These are phyloP conservation scores for Drosophila silvestris DNA, from an alignment of 2,888 invertebrate species.

Conservation along the genomic window DNA sequence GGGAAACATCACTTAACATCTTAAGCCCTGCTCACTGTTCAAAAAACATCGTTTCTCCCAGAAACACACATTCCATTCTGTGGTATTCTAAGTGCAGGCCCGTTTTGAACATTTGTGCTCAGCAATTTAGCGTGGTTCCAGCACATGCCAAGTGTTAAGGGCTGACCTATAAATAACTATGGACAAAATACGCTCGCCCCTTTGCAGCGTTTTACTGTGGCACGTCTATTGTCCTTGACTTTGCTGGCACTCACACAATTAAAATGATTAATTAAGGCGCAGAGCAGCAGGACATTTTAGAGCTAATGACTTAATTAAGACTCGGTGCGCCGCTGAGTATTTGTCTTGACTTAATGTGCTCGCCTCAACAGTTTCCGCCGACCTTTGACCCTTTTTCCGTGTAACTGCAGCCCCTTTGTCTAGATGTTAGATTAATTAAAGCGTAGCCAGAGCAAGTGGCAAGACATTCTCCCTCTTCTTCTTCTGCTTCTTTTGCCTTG, in stretches of 20 bases:
- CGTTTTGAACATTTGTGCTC: constrained; percentile 45
- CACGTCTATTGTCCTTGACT: constrained; percentile 60
- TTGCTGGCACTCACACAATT: constrained; percentile 58
- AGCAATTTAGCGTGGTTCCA: constrained; percentile 29
- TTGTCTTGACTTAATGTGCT: constrained; percentile 68
- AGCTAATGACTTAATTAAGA: constrained; percentile 79
- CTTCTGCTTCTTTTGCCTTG: neutral
- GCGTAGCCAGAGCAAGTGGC: constrained; percentile 70
- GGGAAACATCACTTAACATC: constrained; percentile 1
- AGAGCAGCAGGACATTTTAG: constrained; percentile 77
- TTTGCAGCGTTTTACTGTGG: constrained; percentile 31
- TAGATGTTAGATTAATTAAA: constrained; percentile 73
- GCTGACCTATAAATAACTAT: constrained; percentile 51
- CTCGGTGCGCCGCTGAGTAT: constrained; percentile 58
- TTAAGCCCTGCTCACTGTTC: neutral
- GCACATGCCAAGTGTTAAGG: constrained; percentile 52
- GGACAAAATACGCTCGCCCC: constrained; percentile 40
- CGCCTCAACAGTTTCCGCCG: constrained; percentile 67
- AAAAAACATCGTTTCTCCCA: neutral
- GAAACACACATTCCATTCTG: constrained; percentile 19
- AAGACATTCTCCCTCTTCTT: constrained; percentile 5
- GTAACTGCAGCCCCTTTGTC: constrained; percentile 43
- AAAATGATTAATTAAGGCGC: constrained; percentile 77
- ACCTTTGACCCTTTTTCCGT: constrained; percentile 79
- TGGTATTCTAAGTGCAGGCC: constrained; percentile 42